Evolutionary conservation across 1,140 invertebrate species (phyloP).

Genomic region (Pomacea maculata): DNA sequence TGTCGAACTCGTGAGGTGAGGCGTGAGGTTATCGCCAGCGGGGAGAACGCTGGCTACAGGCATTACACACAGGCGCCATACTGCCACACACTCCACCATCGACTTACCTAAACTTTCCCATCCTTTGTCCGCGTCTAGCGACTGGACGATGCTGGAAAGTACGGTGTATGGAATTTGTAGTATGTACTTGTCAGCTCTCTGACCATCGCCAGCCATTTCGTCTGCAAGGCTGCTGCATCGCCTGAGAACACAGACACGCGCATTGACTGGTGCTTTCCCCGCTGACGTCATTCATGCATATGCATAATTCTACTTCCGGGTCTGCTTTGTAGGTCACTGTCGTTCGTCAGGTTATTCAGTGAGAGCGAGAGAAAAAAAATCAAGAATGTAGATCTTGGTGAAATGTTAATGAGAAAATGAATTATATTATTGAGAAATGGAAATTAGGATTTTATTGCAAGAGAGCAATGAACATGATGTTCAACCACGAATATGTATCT

Average conservation of each 20-base stretch:
- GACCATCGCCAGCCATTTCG: conserved; percentile 15
- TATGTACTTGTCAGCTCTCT: conserved; percentile 6
- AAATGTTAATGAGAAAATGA: background rate
- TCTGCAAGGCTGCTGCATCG: conserved; percentile 11
- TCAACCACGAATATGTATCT: too few species aligned
- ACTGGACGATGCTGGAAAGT: conserved; percentile 24
- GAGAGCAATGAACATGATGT: too few species aligned
- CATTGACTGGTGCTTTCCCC: conserved; percentile 6
- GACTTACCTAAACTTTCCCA: conserved; percentile 38
- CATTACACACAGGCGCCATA: background rate
- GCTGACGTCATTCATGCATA: conserved; percentile 16
- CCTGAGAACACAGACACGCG: background rate
- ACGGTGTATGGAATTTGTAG: conserved; percentile 25
- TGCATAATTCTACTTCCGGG: conserved; percentile 21
- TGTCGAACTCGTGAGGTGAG: background rate
- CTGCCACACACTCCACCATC: background rate
- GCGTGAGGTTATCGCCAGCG: background rate
- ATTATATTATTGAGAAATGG: background rate
- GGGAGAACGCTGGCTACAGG: background rate
- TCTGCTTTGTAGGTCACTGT: background rate
- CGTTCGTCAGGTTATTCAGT: background rate
- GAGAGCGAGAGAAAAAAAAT: background rate
- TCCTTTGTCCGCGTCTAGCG: conserved; percentile 34
- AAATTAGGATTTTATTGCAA: background rate
- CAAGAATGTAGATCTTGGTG: background rate